phyloP scores from a whole-genome alignment of 2,888 invertebrate species.

The Mamestra brassicae region DNA sequence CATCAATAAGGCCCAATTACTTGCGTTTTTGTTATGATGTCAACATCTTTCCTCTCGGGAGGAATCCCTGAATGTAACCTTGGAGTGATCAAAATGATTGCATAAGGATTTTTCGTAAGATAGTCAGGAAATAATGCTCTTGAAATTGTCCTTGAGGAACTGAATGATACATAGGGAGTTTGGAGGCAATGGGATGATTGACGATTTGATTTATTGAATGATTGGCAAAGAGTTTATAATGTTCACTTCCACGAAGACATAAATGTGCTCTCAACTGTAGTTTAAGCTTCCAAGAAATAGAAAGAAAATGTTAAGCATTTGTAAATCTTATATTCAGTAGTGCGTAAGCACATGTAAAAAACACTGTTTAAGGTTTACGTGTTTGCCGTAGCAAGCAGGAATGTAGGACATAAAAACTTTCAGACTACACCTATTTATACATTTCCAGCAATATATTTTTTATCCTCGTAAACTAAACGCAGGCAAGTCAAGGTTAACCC shows the following conservation, averaged over 20 bases:
- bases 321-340: not conserved
- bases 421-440: constrained; percentile 26
- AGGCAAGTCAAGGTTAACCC: constrained; percentile 40
- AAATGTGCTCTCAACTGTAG: not conserved
- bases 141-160: not conserved
- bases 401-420: constrained; percentile 34
- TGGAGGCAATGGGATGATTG: not conserved
- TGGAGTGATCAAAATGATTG: constrained; percentile 18
- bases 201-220: constrained; percentile 5
- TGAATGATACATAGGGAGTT: not conserved
- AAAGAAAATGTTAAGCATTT: not conserved
- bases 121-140: not conserved
- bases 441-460: constrained; percentile 42
- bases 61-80: not conserved
- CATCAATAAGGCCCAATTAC: constrained; percentile 46
- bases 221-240: no score
- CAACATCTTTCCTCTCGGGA: constrained; percentile 17
- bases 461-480: constrained; percentile 24
- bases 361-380: constrained; percentile 39
- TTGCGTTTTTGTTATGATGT: constrained; percentile 46
- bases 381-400: constrained; percentile 18
- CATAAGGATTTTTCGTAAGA: constrained; percentile 2
- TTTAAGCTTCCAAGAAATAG: constrained; percentile 12
- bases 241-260: not conserved
- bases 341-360: constrained; percentile 21